Conservation (phyloP, 2,888 invertebrate species). For the Ypsolopha scabrella region DNA sequence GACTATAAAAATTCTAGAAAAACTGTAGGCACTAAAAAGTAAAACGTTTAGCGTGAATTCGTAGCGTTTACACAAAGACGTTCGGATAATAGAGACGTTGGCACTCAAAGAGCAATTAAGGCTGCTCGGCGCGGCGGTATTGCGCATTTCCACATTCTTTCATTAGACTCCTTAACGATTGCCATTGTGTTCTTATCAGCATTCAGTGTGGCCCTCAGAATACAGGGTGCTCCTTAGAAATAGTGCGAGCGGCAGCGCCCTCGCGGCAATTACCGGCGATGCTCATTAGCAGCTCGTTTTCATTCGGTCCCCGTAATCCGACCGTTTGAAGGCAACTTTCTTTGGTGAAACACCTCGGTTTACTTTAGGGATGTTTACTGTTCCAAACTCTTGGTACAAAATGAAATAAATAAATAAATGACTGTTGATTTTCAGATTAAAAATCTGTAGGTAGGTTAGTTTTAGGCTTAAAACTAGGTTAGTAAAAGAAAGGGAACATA, state of each 20-base stretch:
- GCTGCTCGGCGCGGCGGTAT: neutral
- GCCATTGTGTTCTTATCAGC: constrained; percentile 41
- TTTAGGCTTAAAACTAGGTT: no score
- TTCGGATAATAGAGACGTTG: neutral
- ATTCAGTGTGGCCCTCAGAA: constrained; percentile 19
- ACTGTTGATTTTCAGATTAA: no score
- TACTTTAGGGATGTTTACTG: constrained; percentile 20
- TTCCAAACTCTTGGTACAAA: no score
- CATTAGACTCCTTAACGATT: constrained; percentile 3
- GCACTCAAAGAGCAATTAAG: neutral
- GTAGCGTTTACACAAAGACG: neutral
- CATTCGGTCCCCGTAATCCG: constrained; percentile 52
- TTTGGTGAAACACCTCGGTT: constrained; percentile 37
- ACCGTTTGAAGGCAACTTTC: constrained; percentile 32
- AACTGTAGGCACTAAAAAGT: no score
- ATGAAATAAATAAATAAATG: no score
- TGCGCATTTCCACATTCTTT: constrained; percentile 1
- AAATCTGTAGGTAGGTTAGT: no score
- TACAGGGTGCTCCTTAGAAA: constrained; percentile 17
- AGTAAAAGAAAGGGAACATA: no score
- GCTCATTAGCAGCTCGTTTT: constrained; percentile 60
- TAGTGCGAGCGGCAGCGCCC: constrained; percentile 23
- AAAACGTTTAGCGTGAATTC: neutral
- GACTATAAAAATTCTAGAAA: no score
- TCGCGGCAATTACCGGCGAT: constrained; percentile 22